Evolutionary conservation across 2,113 vertebrate genomes (phyloP).

Genomic region (Monarcha castaneiventris): DNA sequence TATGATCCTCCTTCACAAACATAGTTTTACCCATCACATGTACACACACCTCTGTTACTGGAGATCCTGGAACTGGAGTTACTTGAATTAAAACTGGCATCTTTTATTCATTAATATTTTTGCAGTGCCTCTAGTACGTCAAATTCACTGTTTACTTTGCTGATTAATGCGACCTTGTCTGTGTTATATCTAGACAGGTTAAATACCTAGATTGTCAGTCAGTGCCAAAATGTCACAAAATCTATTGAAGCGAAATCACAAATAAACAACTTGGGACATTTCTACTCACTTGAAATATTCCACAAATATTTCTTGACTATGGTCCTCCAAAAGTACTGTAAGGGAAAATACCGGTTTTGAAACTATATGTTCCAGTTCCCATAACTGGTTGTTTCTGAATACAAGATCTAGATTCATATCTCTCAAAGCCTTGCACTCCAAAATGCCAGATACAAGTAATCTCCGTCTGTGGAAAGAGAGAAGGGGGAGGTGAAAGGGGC

Average conservation of each 20-base stretch:
- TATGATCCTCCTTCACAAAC: not conserved
- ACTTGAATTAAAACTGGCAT: not conserved
- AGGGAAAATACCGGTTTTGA: not conserved
- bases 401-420: not conserved
- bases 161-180: not conserved
- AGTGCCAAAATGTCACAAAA: not conserved
- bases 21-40: not conserved
- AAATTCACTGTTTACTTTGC: not conserved
- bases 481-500: not conserved
- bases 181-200: not conserved
- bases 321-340: not conserved
- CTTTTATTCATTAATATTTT: not conserved
- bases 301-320: not conserved
- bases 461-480: not conserved
- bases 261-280: not conserved
- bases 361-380: not conserved
- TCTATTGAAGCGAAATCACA: not conserved
- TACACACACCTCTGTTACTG: not conserved
- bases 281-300: not conserved
- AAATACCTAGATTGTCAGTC: not conserved
- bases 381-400: not conserved
- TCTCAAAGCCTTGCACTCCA: not conserved
- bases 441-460: not conserved
- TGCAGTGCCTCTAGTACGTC: accelerated
- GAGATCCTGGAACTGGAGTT: not conserved